A percentile compares a stretch with the other conserved stretches of the same genome.
Evolutionary conservation across 2,797 vertebrate species (phyloP).

Genomic region (Liparis tanakae): DNA sequence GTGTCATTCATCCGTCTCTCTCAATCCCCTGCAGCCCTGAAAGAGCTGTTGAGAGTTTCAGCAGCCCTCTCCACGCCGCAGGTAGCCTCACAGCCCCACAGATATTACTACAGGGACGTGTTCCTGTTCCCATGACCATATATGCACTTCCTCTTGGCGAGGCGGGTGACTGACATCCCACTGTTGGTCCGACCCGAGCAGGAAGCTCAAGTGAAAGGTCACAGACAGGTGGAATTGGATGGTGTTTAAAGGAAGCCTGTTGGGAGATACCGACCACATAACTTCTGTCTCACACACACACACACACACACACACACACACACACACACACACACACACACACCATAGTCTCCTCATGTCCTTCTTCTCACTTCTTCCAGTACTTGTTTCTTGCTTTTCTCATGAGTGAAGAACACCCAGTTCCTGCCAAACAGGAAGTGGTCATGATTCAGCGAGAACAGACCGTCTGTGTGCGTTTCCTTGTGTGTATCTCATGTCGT

Average conservation of each 20-base stretch:
- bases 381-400: slow-evolving; percentile 44
- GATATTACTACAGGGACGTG: slow-evolving; percentile 35
- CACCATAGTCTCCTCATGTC: slow-evolving; percentile 34
- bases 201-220: slow-evolving; percentile 45
- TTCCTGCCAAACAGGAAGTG: slow-evolving; percentile 59
- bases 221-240: slow-evolving; percentile 21
- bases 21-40: slow-evolving; percentile 46
- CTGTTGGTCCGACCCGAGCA: slow-evolving; percentile 32
- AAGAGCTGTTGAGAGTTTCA: slow-evolving; percentile 38
- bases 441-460: slow-evolving; percentile 59
- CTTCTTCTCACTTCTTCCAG: slow-evolving; percentile 55
- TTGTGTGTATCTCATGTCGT: slow-evolving; percentile 22
- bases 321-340: slow-evolving; percentile 17
- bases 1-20: slow-evolving; percentile 61
- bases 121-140: slow-evolving; percentile 60
- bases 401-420: slow-evolving; percentile 50
- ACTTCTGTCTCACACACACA: slow-evolving; percentile 18
- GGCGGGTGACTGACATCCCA: slow-evolving; percentile 56
- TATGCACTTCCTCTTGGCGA: slow-evolving; percentile 60
- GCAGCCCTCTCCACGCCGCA: slow-evolving; percentile 41
- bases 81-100: slow-evolving; percentile 42
- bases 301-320: background rate
- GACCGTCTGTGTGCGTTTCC: slow-evolving; percentile 16
- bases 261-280: slow-evolving; percentile 25
- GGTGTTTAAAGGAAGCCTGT: slow-evolving; percentile 26